Base-by-base conservation (phyloP, 2,888 invertebrate species). In the Amblyteles armatorius region DNA sequence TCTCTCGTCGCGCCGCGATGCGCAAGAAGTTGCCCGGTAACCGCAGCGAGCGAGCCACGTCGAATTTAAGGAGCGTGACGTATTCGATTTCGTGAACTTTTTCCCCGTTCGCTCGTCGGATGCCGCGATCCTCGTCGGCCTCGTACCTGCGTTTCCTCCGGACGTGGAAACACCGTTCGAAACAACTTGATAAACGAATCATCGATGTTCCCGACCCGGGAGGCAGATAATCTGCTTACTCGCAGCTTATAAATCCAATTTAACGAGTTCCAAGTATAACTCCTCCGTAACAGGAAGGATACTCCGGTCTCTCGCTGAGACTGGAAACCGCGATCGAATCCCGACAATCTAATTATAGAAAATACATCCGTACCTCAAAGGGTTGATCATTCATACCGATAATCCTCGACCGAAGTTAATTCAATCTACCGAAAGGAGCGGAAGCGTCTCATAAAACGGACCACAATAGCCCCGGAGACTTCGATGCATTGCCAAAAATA, bases 61-160 rank as follows among this genome's bases (percentile, higher is more conserved):
- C 91, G 86, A 89, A 90, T 88, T 88, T 91, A 91, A 91, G 86
- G 85, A 90, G 90, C 91, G 89, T 90, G 89, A 91, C 92, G 88
- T 87, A 91, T 89, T 88, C 88, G 88, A 91, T 91, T 91, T 89
- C 86, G 87, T 84, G 78, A 82, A 86, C 88, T 86, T 88, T 88
- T 88, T 90, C 89, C 88, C 87, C 55, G 57, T 33, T 82, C 78
- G 22, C 36, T 33, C 48, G 60, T 69, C 22, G 13, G 16, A n/a
- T 55, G 40, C 36, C 22, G 22, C 50, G 22, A 67, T 77, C 67
- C 50, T 77, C 40, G 63, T 65, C 36, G 52, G 65, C 3, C 52
- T 65, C 50, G 22, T 52, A 71, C 63, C 22, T 26, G 68, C 6
- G 36, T 29, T 73, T 80, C 50, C 73, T 63, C 50, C n/a, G 65